Evolutionary conservation across 1,140 invertebrate species (phyloP), one percentile per base, ranked within the genome.

Genomic region (Drosophila ohnishii): DNA sequence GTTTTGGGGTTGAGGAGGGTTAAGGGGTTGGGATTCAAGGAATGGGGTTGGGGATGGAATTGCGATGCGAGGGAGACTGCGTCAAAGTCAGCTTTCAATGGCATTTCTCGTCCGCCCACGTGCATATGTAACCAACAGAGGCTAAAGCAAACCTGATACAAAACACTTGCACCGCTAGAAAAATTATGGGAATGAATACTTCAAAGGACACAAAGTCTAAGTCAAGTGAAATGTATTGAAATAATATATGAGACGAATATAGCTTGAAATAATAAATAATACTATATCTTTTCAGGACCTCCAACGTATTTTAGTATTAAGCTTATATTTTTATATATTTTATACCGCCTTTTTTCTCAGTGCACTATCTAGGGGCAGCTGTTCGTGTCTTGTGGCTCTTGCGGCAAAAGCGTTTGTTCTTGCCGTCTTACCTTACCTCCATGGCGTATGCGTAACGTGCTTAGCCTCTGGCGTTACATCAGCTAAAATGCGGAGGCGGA

Each of bases 401-500:
- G 47, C 25, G 53, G 62, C 57, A 64, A 69, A 75, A 63, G 44
- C 59, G 60, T 60, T 77, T 72, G 37, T 63, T 60, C 40, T 62
- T n/a, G 42, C 51, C 70, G 77, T 64, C 56, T 69, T 75, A 60
- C 40, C 35, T n/a, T n/a, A n/a, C n/a, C 57, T 30, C 53, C 75
- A 48, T 13, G 74, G 63, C 69, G 63, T 81, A 82, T 78, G 79
- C 59, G 79, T 78, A 78, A 81, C 78, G 44, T 55, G 42, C 11
- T 74, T 34, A 72, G 34, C 40, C 48, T 19, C 40, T n/a, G 30
- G 47, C 40, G 44, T 58, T 65, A 50, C 56, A 65, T 34, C 51
- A 71, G 42, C 53, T n/a, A 57, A 57, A 63, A 40, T 30, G 51
- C 51, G 51, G 14, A 4, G 51, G 51, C 51, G 32, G 7, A 14